A percentile compares a stretch with the other conserved stretches of the same genome.
phyloP scores from a whole-genome alignment of 1,140 invertebrate species.

The Triops longicaudatus region DNA sequence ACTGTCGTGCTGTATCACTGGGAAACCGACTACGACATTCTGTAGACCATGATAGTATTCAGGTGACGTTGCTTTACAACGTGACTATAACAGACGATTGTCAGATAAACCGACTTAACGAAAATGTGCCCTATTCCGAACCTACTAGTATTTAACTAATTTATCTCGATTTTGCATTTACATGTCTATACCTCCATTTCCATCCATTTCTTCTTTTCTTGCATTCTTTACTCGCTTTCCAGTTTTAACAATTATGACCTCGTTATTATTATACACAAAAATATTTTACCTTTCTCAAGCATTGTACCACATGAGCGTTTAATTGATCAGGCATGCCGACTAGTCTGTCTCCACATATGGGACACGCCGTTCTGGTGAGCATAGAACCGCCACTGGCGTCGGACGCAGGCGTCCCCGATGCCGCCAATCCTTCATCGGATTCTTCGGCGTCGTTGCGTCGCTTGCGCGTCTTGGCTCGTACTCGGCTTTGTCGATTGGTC shows the following conservation, averaged over 20 bases:
- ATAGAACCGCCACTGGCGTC: slow-evolving; percentile 31
- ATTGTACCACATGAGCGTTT: slow-evolving; percentile 66
- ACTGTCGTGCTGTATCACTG: no score
- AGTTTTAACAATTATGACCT: not conserved
- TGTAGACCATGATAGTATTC: no score
- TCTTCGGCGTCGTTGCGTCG: slow-evolving; percentile 50
- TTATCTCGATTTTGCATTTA: no score
- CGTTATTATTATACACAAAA: not conserved
- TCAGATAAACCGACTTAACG: no score
- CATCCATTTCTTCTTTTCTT: no score
- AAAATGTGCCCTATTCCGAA: no score
- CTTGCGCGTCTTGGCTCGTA: slow-evolving; percentile 55
- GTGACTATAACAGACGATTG: no score
- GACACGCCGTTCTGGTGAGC: slow-evolving; percentile 46
- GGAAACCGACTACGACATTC: no score
- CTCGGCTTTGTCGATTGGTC: slow-evolving; percentile 63
- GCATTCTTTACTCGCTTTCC: no score
- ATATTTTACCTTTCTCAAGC: slow-evolving; percentile 50
- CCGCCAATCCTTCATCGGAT: slow-evolving; percentile 30
- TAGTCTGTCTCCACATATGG: slow-evolving; percentile 60
- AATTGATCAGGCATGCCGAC: slow-evolving; percentile 55
- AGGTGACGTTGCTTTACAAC: no score
- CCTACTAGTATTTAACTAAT: no score
- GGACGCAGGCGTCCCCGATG: slow-evolving; percentile 15
- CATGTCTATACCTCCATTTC: no score